Base-by-base conservation (phyloP, 2,888 invertebrate genomes). In the Drosophila testacea region DNA sequence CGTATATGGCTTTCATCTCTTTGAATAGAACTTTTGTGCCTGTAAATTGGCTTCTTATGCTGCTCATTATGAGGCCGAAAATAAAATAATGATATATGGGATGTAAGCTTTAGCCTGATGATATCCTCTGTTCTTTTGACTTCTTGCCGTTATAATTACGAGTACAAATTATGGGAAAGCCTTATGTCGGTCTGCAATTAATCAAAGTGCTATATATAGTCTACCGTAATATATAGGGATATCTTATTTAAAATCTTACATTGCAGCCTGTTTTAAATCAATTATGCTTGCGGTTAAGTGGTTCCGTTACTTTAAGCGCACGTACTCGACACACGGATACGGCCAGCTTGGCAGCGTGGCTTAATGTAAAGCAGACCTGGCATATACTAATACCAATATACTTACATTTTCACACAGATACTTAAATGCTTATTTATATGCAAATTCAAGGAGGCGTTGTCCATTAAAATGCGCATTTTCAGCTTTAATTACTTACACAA, bases 1-100 rank as follows among this genome's bases (percentile, higher is more conserved):
- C 10, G n/a, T 44, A 36, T 4, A 51, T 6, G 44, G 42, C 70
- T 71, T 63, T 71, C 68, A 69, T 63, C 50, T 61, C 68, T 36
- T 54, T 71, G 70, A 68, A 70, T 73, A 65, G 55, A 70, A 67
- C 36, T 70, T 76, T 69, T 67, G 50, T 65, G 69, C 47, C 44
- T 65, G 68, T 71, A 71, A 76, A 76, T 76, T 76, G 68, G 65
- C 74, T 74, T 74, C 74, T 74, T 68, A 65, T 71, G 65, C 56
- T 74, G 60, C 67, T 69, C 61, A 65, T 64, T 63, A 72, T 44
- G 28, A 47, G 60, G 47, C 62, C 38, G 32, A 36, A 11, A 54
- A 22, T 22, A 22, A 68, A 69, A 63, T 63, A 68, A 62, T 68
- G 57, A 38, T 59, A 44, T 42, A 57, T 57, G 32, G 13, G 16